Base-by-base conservation (phyloP, 2,113 vertebrate species). In the Neotoma lepida region DNA sequence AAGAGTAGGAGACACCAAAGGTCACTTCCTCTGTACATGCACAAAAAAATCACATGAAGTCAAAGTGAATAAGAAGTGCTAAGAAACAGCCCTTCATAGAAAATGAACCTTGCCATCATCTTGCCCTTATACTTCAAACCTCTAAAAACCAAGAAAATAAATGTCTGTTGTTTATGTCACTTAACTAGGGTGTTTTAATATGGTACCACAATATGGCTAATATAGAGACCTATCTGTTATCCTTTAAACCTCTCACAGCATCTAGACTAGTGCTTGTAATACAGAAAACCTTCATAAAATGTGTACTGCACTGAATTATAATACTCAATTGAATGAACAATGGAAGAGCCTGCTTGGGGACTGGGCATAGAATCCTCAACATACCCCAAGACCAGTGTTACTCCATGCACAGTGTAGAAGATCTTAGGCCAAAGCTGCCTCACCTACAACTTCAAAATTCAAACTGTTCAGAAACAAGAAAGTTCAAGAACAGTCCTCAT, bases 111-210 rank as follows among this genome's bases (percentile, higher is more conserved):
- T 61, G 9, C 6, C 0, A 1, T 51, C 49, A 88, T 70, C 70
- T 85, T 63, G 28, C 35, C 30, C 4, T 41, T 58, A 14, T 39
- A 71, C n/a, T 64, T 87, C 26, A 35, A 44, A 84, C 56, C 30
- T 90, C 33, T 71, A 86, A 82, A 82, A 85, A 70, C 76, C 87
- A 33, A 77, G 68, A 89, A 91, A 61, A 70, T 22, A 17, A 51
- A 39, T 49, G 9, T n/a, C 58, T 54, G 12, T 30, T 39, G 1
- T 39, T 68, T 58, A 78, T 68, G 61, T n/a, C 26, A 87, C 64
- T 54, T 87, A 30, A 35, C 30, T n/a, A 24, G 46, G 44, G 44
- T 20, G 30, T 64, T 81, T 92, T 33, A 35, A 76, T 39, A 66
- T 1, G 24, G 18, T 35, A 54, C 12, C 56, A 51, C 0, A 66